Conservation (phyloP, 2,797 vertebrate species). For the Chaetophractus vellerosus region DNA sequence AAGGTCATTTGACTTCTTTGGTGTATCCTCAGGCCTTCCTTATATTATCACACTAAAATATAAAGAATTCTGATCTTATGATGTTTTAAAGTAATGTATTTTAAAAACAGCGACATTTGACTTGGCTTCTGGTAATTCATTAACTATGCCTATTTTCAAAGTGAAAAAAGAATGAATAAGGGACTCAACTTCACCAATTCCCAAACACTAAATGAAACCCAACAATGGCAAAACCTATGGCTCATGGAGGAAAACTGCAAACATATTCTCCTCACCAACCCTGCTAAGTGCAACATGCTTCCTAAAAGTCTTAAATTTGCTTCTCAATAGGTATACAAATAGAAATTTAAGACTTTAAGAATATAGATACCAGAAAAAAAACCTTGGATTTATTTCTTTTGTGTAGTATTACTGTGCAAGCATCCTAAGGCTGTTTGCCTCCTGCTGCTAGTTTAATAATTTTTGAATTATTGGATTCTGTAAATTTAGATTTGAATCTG, state of each 20-base stretch:
- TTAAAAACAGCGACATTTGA: slow-evolving; percentile 22
- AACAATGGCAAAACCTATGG: not conserved
- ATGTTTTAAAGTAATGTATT: slow-evolving; percentile 34
- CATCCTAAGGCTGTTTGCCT: not conserved
- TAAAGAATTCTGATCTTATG: slow-evolving; percentile 14
- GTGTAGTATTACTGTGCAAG: not conserved
- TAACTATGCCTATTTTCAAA: slow-evolving; percentile 26
- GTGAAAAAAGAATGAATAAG: slow-evolving; percentile 9
- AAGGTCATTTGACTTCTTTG: not conserved
- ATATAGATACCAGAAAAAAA: not conserved
- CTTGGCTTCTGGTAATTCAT: not conserved
- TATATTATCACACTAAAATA: slow-evolving; percentile 16
- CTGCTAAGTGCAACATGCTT: not conserved
- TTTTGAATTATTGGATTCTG: not conserved
- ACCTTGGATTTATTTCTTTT: not conserved
- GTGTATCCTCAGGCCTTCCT: not conserved
- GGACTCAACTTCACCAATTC: not conserved
- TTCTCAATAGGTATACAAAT: not conserved
- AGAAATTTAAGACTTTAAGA: not conserved
- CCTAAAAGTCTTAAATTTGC: not conserved
- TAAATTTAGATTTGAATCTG: not conserved
- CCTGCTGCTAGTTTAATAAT: not conserved
- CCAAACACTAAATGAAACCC: not conserved
- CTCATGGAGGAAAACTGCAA: not conserved
- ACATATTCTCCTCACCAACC: not conserved